phyloP scores from a whole-genome alignment of 2,797 vertebrate genomes.

The Xiphorhynchus erythropygius region DNA sequence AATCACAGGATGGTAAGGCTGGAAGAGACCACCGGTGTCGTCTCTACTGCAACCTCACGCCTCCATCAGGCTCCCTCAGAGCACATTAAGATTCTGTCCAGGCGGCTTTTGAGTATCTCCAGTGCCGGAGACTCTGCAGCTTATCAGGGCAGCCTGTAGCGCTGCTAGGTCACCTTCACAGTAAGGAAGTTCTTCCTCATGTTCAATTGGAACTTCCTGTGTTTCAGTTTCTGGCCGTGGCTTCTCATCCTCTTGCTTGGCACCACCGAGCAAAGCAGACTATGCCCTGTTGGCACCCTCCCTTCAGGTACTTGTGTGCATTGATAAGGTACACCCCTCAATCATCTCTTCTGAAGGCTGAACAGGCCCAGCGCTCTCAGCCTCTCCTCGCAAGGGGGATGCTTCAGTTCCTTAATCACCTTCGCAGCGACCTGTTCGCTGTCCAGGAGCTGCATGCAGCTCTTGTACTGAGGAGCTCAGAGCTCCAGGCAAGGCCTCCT shows the following conservation, averaged over 20 bases:
- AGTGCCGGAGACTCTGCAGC: background rate
- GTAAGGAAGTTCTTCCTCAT: background rate
- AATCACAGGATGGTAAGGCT: background rate
- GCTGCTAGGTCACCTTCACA: fast-evolving
- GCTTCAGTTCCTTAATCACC: background rate
- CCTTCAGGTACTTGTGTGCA: background rate
- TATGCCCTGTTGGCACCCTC: background rate
- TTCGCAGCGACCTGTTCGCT: background rate
- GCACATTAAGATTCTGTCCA: background rate
- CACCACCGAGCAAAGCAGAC: background rate
- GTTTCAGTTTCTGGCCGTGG: background rate
- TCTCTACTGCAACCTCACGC: background rate
- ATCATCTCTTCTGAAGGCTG: background rate
- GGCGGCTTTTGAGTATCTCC: fast-evolving
- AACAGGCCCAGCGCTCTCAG: background rate
- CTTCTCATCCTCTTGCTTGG: background rate
- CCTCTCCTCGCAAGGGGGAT: fast-evolving
- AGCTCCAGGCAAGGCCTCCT: background rate
- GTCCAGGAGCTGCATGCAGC: background rate
- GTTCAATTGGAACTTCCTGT: background rate
- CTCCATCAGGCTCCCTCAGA: background rate
- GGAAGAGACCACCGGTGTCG: background rate
- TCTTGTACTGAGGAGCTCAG: background rate
- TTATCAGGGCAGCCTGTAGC: background rate
- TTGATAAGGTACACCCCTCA: background rate